Conservation (phyloP, 2,888 invertebrate genomes). For the Macrosoma leucophasiata region DNA sequence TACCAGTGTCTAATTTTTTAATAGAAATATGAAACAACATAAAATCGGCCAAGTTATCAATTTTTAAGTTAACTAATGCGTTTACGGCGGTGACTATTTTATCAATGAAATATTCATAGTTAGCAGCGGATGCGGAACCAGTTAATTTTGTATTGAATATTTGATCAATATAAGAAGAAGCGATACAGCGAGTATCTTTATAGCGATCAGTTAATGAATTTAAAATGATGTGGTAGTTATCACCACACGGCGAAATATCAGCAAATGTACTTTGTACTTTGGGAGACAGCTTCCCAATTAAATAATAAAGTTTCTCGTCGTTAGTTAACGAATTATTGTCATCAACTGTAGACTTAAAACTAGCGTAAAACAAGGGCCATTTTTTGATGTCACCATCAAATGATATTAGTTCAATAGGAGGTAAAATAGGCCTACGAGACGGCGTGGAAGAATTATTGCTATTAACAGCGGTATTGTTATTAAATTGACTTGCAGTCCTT, state of each 20-base stretch:
- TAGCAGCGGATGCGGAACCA: too few relatives aligned
- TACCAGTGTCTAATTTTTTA: too few relatives aligned
- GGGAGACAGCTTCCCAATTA: constrained; percentile 2
- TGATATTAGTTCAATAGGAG: constrained; percentile 9
- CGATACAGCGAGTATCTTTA: constrained; percentile 1
- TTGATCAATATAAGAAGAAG: constrained; percentile 2
- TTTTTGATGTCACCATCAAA: constrained; percentile 9
- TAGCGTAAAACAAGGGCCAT: constrained; percentile 9
- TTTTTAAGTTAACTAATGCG: too few relatives aligned
- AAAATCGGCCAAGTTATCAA: too few relatives aligned
- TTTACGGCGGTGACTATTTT: too few relatives aligned
- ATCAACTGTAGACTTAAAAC: constrained; percentile 9
- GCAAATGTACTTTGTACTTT: constrained; percentile 1
- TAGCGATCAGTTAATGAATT: constrained; percentile 1
- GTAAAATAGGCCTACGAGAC: constrained; percentile 2
- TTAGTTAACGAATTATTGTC: background rate
- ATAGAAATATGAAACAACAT: too few relatives aligned
- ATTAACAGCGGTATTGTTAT: background rate
- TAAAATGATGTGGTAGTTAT: constrained; percentile 4
- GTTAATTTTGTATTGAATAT: too few relatives aligned
- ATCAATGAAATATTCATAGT: too few relatives aligned
- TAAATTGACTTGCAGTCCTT: constrained; percentile 1
- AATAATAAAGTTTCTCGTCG: constrained; percentile 2
- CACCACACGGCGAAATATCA: constrained; percentile 1
- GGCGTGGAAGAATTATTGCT: background rate